These are phyloP conservation scores for Pseudoatta argentina DNA, from an alignment of 1,140 invertebrate species.

Conservation along the genomic window DNA sequence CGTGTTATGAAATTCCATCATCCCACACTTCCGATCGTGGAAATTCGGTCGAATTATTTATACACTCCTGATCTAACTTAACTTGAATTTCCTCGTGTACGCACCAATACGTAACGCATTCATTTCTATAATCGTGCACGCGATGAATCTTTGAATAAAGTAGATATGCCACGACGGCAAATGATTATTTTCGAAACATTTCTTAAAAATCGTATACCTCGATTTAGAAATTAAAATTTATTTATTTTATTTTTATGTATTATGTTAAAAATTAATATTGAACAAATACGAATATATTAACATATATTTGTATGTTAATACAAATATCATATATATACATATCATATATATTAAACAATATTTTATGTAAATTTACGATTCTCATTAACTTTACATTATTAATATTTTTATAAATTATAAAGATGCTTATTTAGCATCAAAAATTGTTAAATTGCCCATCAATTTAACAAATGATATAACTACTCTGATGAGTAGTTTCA, in stretches of 20 bases:
- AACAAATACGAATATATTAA: background rate
- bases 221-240: constrained; percentile 14
- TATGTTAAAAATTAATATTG: constrained; percentile 20
- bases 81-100: constrained; percentile 28
- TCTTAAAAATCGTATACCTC: background rate
- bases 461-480: no score
- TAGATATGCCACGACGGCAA: background rate
- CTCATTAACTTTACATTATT: no score
- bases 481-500: no score
- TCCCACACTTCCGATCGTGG: constrained; percentile 27
- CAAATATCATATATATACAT: background rate
- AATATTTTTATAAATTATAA: no score
- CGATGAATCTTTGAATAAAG: background rate
- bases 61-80: constrained; percentile 31
- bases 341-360: no score
- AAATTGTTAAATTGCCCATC: no score
- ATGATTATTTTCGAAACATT: constrained; percentile 1
- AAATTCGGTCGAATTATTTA: constrained; percentile 50
- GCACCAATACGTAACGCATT: background rate
- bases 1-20: constrained; percentile 58
- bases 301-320: no score
- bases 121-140: constrained; percentile 18
- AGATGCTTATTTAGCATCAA: no score
- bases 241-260: background rate
- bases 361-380: no score